These are phyloP conservation scores for Drosophila quadrilineata DNA, from an alignment of 1,140 invertebrate species.

Conservation along the genomic window DNA sequence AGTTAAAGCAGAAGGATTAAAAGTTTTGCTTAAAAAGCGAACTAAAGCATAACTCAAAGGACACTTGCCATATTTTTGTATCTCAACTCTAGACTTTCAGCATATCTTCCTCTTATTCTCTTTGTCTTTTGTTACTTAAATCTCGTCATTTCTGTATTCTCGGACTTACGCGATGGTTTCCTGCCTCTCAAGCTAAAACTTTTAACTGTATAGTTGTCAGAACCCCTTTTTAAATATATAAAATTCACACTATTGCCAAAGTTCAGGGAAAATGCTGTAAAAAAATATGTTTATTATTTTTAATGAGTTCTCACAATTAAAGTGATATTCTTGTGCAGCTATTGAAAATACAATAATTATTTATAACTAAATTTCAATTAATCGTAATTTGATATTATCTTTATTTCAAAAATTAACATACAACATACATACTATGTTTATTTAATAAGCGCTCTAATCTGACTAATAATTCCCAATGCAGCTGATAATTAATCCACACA, in stretches of 20 bases:
- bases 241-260: constrained; percentile 14
- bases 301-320: no score
- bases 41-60: constrained; percentile 43
- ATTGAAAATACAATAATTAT: no score
- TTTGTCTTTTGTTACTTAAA: constrained; percentile 2
- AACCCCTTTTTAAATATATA: constrained; percentile 4
- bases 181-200: constrained; percentile 30
- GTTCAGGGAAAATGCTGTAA: neutral
- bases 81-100: no score
- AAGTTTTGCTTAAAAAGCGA: constrained; percentile 57
- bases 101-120: neutral
- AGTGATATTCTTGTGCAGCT: no score
- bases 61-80: constrained; percentile 54
- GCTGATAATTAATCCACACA: constrained; percentile 1
- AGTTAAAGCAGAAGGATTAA: constrained; percentile 65
- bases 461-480: constrained; percentile 2
- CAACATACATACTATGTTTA: neutral
- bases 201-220: constrained; percentile 17
- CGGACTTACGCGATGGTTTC: constrained; percentile 6
- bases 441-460: neutral
- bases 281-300: constrained; percentile 1
- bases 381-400: no score
- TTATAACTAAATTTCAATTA: no score
- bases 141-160: constrained; percentile 11
- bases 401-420: neutral